phyloP scores from a whole-genome alignment of 2,797 vertebrate genomes.

The Pogoniulus pusillus region DNA sequence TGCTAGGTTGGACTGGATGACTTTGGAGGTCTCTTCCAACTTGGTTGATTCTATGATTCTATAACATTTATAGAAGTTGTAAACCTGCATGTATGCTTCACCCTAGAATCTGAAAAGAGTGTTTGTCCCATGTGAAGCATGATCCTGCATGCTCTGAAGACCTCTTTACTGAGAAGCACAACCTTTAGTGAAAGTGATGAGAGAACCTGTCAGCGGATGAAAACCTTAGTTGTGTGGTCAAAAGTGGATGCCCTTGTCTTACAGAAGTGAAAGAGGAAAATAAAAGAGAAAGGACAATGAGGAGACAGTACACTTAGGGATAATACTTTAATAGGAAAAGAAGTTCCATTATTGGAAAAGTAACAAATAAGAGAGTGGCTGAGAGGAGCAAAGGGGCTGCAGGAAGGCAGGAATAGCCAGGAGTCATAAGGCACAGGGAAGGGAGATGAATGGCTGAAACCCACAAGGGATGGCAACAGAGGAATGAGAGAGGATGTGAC shows the following conservation, averaged over 20 bases:
- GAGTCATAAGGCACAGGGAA: not conserved
- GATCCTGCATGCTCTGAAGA: not conserved
- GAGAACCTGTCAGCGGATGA: fast-evolving
- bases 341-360: not conserved
- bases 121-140: not conserved
- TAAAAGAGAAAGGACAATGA: not conserved
- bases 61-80: not conserved
- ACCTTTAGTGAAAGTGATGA: not conserved
- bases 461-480: not conserved
- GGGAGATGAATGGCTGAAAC: not conserved
- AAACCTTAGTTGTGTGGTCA: not conserved
- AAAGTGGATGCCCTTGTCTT: not conserved
- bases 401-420: not conserved
- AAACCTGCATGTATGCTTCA: not conserved
- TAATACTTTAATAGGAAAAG: not conserved
- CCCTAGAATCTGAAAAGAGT: not conserved
- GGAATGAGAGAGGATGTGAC: not conserved
- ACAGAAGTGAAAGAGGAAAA: not conserved
- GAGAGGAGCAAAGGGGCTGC: not conserved
- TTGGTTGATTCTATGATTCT: no score
- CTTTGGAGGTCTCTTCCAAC: no score
- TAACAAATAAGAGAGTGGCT: not conserved
- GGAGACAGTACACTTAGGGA: not conserved
- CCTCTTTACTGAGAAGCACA: not conserved
- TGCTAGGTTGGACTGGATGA: no score